phyloP scores from a whole-genome alignment of 2,888 invertebrate species.

The Ichneumoninae sp. region DNA sequence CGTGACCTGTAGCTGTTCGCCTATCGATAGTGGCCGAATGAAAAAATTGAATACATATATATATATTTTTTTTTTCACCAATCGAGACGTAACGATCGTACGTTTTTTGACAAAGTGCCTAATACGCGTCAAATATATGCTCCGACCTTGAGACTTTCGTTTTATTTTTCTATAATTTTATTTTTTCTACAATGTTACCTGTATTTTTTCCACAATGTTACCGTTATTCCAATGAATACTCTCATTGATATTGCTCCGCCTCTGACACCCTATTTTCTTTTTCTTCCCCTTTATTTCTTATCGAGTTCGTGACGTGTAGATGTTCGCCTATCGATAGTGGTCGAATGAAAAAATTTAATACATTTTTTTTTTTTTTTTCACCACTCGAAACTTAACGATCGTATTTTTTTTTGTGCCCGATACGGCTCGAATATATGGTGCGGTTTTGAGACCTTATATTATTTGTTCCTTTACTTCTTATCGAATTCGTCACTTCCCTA shows the following conservation, averaged over 20 bases:
- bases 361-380: too few species aligned
- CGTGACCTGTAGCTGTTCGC: neutral
- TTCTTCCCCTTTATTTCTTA: constrained; percentile 61
- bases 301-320: constrained; percentile 27
- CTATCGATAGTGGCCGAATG: neutral
- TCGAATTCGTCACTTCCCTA: constrained; percentile 33
- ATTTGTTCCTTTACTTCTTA: constrained; percentile 65
- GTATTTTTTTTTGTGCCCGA: too few species aligned
- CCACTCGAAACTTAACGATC: too few species aligned
- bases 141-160: constrained; percentile 50
- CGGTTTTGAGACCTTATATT: constrained; percentile 61
- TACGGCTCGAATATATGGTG: neutral
- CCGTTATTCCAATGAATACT: constrained; percentile 73
- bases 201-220: constrained; percentile 66
- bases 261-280: constrained; percentile 66
- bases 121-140: neutral
- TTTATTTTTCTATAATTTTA: constrained; percentile 50
- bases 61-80: neutral
- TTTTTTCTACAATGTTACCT: too few species aligned
- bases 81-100: neutral
- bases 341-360: neutral
- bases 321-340: neutral
- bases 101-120: neutral
- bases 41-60: neutral
- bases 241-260: constrained; percentile 67